Percentiles rank a stretch among this genome's conserved stretches.
These are phyloP conservation scores for Karalla daura DNA, from an alignment of 2,797 vertebrate species.

Conservation along the genomic window DNA sequence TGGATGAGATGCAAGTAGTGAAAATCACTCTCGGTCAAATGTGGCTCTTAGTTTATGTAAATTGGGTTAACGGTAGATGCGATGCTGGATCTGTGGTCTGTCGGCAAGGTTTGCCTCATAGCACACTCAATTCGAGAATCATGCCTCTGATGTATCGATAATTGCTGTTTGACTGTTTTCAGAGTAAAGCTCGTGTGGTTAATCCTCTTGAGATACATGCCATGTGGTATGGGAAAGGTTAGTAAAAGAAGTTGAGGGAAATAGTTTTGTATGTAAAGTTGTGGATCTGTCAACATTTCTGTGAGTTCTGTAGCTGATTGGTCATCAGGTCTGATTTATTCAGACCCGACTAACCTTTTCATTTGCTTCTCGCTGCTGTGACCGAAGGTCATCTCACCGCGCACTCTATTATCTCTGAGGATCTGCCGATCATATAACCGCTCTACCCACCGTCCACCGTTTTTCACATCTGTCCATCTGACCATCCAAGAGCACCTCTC, in stretches of 20 bases:
- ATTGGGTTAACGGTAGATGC: conserved; percentile 61
- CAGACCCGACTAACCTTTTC: conserved; percentile 23
- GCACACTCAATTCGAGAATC: too few relatives aligned
- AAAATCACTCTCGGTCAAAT: conserved; percentile 74
- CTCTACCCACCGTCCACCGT: background rate
- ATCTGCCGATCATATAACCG: background rate
- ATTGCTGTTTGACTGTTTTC: too few relatives aligned
- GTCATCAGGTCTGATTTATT: conserved; percentile 14
- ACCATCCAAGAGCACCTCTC: conserved; percentile 14
- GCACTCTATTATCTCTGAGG: background rate
- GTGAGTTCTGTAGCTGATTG: too few relatives aligned
- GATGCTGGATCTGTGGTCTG: too few relatives aligned
- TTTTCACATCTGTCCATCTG: background rate
- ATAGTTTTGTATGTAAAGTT: too few relatives aligned
- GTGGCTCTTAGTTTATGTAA: conserved; percentile 47
- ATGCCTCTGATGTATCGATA: too few relatives aligned
- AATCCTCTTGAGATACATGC: too few relatives aligned
- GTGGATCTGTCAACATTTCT: too few relatives aligned
- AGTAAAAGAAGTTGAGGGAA: too few relatives aligned
- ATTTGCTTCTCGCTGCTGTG: conserved; percentile 32
- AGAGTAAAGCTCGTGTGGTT: too few relatives aligned
- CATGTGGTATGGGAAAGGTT: too few relatives aligned
- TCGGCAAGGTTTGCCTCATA: too few relatives aligned
- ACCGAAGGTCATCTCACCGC: conserved; percentile 47
- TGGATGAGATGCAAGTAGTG: conserved; percentile 68